Conservation (phyloP, 2,888 invertebrate genomes). For the Papilio demoleus region DNA sequence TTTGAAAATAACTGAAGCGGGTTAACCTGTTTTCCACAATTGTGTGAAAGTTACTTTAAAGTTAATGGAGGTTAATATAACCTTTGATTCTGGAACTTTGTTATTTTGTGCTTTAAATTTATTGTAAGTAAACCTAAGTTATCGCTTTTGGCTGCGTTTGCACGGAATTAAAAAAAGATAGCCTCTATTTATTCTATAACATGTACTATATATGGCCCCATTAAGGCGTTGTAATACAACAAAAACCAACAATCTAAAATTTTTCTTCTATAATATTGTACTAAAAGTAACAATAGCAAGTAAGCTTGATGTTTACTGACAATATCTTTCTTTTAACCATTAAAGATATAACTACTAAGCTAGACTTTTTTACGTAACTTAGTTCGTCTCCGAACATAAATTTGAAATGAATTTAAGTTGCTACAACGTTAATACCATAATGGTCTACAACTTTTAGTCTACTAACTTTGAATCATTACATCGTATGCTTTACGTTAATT, state of each 20-base stretch:
- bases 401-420: not conserved
- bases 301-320: too few relatives aligned
- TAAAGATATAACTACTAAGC: too few relatives aligned
- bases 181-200: too few relatives aligned
- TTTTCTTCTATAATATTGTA: too few relatives aligned
- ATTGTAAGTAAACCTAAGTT: not conserved
- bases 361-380: not conserved
- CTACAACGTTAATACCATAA: not conserved
- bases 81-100: not conserved
- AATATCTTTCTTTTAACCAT: too few relatives aligned
- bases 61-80: not conserved
- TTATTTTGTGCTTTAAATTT: not conserved
- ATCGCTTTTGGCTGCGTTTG: not conserved
- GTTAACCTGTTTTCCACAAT: conserved; percentile 45
- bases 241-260: too few relatives aligned
- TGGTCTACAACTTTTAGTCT: not conserved
- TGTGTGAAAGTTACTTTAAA: conserved; percentile 28
- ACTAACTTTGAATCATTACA: not conserved
- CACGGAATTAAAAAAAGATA: too few relatives aligned
- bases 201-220: too few relatives aligned
- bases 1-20: conserved; percentile 52
- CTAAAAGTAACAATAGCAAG: too few relatives aligned
- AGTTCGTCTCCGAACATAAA: not conserved
- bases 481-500: not conserved
- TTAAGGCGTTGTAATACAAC: too few relatives aligned